Base-by-base conservation (phyloP, 2,113 vertebrate species). In the Takifugu flavidus region DNA sequence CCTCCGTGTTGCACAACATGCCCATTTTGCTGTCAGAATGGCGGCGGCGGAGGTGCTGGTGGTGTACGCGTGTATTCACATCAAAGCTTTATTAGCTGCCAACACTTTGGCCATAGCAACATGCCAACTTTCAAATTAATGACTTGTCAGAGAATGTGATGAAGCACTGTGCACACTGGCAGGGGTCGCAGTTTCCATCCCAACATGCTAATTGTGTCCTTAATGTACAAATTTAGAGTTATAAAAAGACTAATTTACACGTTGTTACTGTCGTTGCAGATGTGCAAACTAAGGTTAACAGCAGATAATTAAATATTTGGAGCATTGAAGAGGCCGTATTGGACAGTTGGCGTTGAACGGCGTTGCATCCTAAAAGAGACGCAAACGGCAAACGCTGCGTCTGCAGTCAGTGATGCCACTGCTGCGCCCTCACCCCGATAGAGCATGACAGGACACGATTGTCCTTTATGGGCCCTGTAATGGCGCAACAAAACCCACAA, bases 191-290 rank as follows among this genome's bases (percentile, higher is more conserved):
- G 80, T 89, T 91, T 91, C 90, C 61, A 89, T 90, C 88, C 86
- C 91, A 89, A 86, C 87, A 91, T 87, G 91, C 89, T 95, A 94
- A 96, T 95, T 94, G 90, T 96, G 93, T 94, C 90, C 90, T 93
- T 93, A 93, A 91, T 92, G 89, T 91, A 90, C 87, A 86, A 86
- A 78, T 87, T 84, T 86, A 88, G 77, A 89, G 90, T 91, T 89
- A 93, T 75, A 80, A 92, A 90, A 89, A 89, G 88, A 89, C 89
- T 95, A 88, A 96, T 97, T 98, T 95, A 93, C 94, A 95, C 94
- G 89, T 94, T 90, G 87, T 86, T 75, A 93, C 92, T 90, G 82
- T 90, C 91, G 86, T 83, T 75, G 56, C 60, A 87, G 91, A 94
- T 90, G 93, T 97, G 95, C 92, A 93, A 94, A 95, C 93, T 34